Evolutionary conservation across 2,113 vertebrate species (phyloP), one percentile per base, ranked within the genome.

Genomic region (Carassius carassius): DNA sequence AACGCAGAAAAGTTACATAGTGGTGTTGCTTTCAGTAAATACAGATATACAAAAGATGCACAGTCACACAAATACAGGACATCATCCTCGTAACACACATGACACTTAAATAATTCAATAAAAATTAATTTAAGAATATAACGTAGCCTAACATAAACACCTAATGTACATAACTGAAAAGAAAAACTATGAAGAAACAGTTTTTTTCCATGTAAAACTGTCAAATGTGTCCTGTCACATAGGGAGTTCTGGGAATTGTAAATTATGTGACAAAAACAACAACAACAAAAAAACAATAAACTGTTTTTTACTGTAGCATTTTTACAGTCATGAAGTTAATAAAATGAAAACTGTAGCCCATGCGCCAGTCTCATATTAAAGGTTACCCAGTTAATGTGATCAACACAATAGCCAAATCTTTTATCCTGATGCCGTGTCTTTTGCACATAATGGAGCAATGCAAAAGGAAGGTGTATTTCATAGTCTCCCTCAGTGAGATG

Each of bases 381-480:
- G 56, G 37, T 44, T 14, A 23, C 12, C 11, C 70, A 14, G 77
- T 79, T 79, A 79, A 63, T 63, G n/a, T 19, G 77, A 63, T 63
- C 54, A 17, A 37, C 54, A 14, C 44, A 75, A 17, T 54, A 9
- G 69, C 19, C 35, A 6, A 72, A 41, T 78, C 35, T 47, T 62
- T 47, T 47, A 3, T 63, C 56, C 60, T n/a, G 19, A 58, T 58
- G 56, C 54, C 0, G 54, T 56, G 54, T 56, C 56, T 79, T 58
- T 16, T 77, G 25, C 58, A 25, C 58, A 63, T 25, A 79, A 62
- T 63, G 13, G 14, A 62, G 17, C 37, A 54, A 54, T 44, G 32
- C 65, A 75, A 35, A 87, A 78, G 62, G 35, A 75, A 72, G 78
- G 32, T 21, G 35, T 69, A 23, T 67, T 78, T 70, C 62, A 60